Base-by-base conservation (phyloP, 2,888 invertebrate species). In the Lampropteryx suffumata region DNA sequence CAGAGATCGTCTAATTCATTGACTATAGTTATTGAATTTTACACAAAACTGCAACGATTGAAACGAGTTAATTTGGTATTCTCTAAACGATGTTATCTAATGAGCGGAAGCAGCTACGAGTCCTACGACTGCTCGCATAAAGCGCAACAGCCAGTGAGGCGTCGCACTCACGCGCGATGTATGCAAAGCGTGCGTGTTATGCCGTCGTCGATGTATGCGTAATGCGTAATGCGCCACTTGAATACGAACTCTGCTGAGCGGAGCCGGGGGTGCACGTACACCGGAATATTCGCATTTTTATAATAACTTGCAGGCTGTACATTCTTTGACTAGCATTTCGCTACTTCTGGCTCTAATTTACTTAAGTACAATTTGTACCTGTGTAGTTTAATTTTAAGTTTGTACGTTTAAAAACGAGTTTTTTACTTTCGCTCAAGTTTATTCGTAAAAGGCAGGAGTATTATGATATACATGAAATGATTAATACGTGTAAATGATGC, bases 121-220 rank as follows among this genome's bases (percentile, higher is more conserved):
- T n/a, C n/a, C 5, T 10, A 32, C 42, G 36, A 46, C 26, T 51
- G 42, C 54, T 49, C 33, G 37, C 24, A 26, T 26, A 27, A 27
- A 36, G 32, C 36, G 42, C 17, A 27, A 46, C 34, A 7, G 36
- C 9, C n/a, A 37, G 41, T 33, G 46, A 35, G 17, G 46, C 51
- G 46, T 11, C 21, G 46, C 33, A 33, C 51, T 42, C 36, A 27
- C 29, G 24, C 61, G 71, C 69, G 65, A 66, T 71, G 76, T 73
- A 72, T 75, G 76, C 76, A 70, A 67, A 73, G 71, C 75, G 76
- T 72, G 62, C 77, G 79, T 78, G 79, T 81, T 80, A 69, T 75
- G 75, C 72, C 65, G 65, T 62, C 68, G 66, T 55, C 69, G 65
- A 65, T 71, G 75, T 76, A 71, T 75, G 69, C 69, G 69, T 74